These are phyloP conservation scores for Gobionotothen gibberifrons DNA, from an alignment of 2,797 vertebrate species.

Conservation along the genomic window DNA sequence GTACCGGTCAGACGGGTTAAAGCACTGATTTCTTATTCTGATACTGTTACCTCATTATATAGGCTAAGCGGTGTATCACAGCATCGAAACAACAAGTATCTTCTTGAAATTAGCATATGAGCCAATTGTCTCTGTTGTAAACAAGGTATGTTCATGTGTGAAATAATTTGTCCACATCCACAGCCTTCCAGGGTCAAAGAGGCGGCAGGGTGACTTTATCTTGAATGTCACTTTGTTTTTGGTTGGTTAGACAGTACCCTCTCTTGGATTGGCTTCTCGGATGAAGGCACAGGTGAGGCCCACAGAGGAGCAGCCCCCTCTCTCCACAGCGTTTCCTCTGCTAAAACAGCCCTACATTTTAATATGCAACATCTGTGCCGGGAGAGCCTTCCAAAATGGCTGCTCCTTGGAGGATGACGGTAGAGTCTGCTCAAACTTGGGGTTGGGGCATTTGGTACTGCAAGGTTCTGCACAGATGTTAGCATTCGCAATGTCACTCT, in stretches of 20 bases:
- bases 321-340: conserved; percentile 73
- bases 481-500: conserved; percentile 87
- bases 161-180: conserved; percentile 78
- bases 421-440: conserved; percentile 86
- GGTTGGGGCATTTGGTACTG: conserved; percentile 85
- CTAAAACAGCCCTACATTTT: conserved; percentile 87
- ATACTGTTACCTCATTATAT: not conserved
- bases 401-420: conserved; percentile 88
- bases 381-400: conserved; percentile 89
- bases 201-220: conserved; percentile 86
- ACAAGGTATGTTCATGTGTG: conserved; percentile 72
- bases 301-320: conserved; percentile 78
- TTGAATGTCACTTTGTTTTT: conserved; percentile 89
- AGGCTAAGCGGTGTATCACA: not conserved
- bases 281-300: conserved; percentile 89
- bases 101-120: conserved; percentile 24
- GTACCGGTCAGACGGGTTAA: conserved; percentile 31
- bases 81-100: conserved; percentile 3
- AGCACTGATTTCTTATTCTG: conserved; percentile 6
- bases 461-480: conserved; percentile 89
- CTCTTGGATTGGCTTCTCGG: conserved; percentile 86
- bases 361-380: conserved; percentile 91
- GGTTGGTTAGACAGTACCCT: conserved; percentile 86
- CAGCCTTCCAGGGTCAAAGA: conserved; percentile 78
- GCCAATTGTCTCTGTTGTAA: conserved; percentile 60